Evolutionary conservation across 2,797 vertebrate genomes (phyloP).

Genomic region (Ambastaia sidthimunki): DNA sequence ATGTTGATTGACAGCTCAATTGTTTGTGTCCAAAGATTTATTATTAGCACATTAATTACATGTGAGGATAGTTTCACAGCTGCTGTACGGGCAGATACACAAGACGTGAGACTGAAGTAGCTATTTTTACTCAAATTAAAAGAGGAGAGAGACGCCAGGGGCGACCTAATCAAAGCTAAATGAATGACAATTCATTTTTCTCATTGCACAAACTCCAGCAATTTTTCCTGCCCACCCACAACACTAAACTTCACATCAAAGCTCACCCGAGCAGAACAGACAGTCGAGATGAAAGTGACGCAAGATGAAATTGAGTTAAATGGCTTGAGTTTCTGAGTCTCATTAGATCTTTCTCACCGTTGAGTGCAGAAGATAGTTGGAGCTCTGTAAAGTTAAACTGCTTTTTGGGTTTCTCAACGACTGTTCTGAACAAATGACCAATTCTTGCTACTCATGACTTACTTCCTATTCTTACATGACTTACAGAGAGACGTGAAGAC

Average conservation of each 20-base stretch:
- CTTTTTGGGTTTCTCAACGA: conserved; percentile 21
- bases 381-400: conserved; percentile 6
- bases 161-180: conserved; percentile 26
- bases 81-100: conserved; percentile 5
- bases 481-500: too few relatives aligned
- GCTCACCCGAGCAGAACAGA: conserved; percentile 20
- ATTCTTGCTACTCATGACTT: conserved; percentile 21
- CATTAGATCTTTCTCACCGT: conserved; percentile 14
- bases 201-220: conserved; percentile 17
- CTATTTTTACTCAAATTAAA: conserved; percentile 32
- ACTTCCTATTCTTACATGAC: conserved; percentile 10
- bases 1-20: conserved; percentile 26
- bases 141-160: conserved; percentile 2
- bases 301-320: conserved; percentile 38
- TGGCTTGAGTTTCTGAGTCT: conserved; percentile 21
- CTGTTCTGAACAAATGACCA: conserved; percentile 34
- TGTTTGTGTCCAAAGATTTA: not conserved
- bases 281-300: conserved; percentile 45
- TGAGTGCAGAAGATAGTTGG: conserved; percentile 18
- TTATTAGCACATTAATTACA: conserved; percentile 42
- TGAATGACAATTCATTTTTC: conserved; percentile 36
- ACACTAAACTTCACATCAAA: conserved; percentile 29
- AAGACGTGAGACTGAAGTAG: not conserved
- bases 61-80: conserved; percentile 33
- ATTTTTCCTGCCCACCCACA: conserved; percentile 33